A percentile compares a stretch with the other conserved stretches of the same genome.
These are phyloP conservation scores for Chrysomela aeneicollis DNA, from an alignment of 2,888 invertebrate genomes.

Conservation along the genomic window DNA sequence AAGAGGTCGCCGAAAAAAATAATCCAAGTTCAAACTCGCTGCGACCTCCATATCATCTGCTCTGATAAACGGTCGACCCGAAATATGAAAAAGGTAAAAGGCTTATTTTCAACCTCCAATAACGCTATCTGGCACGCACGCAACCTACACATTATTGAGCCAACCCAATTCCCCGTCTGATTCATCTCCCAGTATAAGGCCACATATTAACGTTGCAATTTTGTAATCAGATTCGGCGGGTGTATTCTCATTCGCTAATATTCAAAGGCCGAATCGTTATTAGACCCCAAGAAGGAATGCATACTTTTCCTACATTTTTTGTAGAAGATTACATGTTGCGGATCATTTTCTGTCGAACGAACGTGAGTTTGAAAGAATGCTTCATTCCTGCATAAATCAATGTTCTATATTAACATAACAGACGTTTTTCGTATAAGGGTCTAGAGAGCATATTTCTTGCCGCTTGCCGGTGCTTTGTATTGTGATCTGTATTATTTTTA, in stretches of 20 bases:
- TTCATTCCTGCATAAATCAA: constrained; percentile 5
- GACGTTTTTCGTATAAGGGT: not conserved
- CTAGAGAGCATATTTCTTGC: not conserved
- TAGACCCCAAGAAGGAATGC: constrained; percentile 23
- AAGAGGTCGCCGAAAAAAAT: constrained; percentile 16
- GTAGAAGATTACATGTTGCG: not conserved
- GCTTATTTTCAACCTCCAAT: constrained; percentile 21
- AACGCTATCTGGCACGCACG: constrained; percentile 30
- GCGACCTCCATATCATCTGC: constrained; percentile 20
- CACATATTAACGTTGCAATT: constrained; percentile 30
- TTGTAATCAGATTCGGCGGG: constrained; percentile 31
- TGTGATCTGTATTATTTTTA: too few species aligned
- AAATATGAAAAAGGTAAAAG: constrained; percentile 13
- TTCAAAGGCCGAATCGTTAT: constrained; percentile 25
- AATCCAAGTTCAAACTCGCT: constrained; percentile 17
- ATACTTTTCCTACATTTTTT: constrained; percentile 23
- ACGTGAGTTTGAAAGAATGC: constrained; percentile 1
- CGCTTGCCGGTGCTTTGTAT: too few species aligned
- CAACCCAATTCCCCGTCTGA: constrained; percentile 17
- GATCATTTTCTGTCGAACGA: not conserved
- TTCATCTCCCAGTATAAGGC: constrained; percentile 24
- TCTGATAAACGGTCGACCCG: constrained; percentile 11
- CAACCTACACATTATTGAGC: constrained; percentile 36
- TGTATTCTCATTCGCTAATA: constrained; percentile 20
- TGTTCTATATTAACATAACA: not conserved